A percentile compares a stretch with the other conserved stretches of the same genome.
These are phyloP conservation scores for Strongylocentrotus purpuratus DNA, from an alignment of 35 echinoderm and acorn worm species.

Conservation along the genomic window DNA sequence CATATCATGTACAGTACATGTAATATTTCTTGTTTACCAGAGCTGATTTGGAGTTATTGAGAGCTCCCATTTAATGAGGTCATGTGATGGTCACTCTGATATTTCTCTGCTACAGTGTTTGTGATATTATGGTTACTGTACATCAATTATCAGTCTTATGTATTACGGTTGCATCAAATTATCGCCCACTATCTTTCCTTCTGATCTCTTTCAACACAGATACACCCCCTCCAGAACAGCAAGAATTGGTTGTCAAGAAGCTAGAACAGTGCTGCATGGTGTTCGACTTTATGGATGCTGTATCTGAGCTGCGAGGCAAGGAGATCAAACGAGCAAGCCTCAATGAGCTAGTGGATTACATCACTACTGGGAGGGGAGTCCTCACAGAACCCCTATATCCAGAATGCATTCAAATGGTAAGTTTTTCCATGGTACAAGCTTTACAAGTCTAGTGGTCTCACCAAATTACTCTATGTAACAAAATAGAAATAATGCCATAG, in stretches of 20 bases:
- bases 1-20: no score
- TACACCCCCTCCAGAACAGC: constrained; percentile 90
- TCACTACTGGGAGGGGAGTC: constrained; percentile 95
- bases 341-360: constrained; percentile 99
- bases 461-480: no score
- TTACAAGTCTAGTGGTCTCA: no score
- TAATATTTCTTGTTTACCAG: no score
- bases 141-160: not conserved
- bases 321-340: constrained; percentile 98
- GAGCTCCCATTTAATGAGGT: no score
- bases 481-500: no score
- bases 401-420: constrained; percentile 97
- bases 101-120: no score
- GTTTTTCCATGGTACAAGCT: not conserved
- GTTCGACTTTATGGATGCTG: constrained; percentile 99
- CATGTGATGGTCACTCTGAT: no score
- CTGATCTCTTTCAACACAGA: constrained; percentile 66
- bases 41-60: no score
- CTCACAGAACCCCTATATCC: constrained; percentile 97
- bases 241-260: constrained; percentile 98
- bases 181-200: not conserved
- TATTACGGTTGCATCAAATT: not conserved
- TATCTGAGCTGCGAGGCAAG: constrained; percentile 94
- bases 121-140: no score
- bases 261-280: constrained; percentile 97